Base-by-base conservation (phyloP, 2,888 invertebrate species). In the Euplagia quadripunctaria region DNA sequence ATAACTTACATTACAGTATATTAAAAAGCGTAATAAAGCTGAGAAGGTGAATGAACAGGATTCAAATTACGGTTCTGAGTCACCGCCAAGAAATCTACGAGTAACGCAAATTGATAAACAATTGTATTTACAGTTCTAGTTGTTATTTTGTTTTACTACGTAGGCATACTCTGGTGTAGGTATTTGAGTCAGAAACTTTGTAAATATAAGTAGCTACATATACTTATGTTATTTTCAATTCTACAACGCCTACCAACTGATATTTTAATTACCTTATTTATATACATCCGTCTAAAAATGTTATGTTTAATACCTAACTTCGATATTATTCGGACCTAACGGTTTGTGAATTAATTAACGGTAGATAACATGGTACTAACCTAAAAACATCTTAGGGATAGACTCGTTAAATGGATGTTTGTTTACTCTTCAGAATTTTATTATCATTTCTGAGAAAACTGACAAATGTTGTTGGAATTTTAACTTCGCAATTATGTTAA, bases 1-100 rank as follows among this genome's bases (percentile, higher is more conserved):
- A 71, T 71, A 67, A 75, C 69, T 72, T 58, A 71, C 43, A 71
- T 69, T 68, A 65, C 68, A 64, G 14, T n/a, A 71, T 67, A 71
- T 74, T 68, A 74, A 72, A 67, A 67, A 71, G n/a, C 20, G 20
- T 72, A 65, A 71, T 67, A 71, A 74, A 74, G 41, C 72, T 51
- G 69, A 71, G 52, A 46, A 76, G 70, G 65, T 72, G 70, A 75
- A 77, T 71, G 71, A 67, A 72, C 74, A 75, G 69, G 73, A 68
- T 72, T 70, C 70, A 64, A 64, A 64, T 74, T 72, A 63, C 70
- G 46, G 55, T 43, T 49, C 52, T 65, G 73, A 78, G 64, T 74
- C 74, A 74, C 20, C 52, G 49, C 31, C 64, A n/a, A 63, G 65
- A 61, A 65, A 46, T 64, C 63, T 68, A 72, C 66, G 66, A 20